phyloP scores from a whole-genome alignment of 2,888 invertebrate species.

The Lasioglossum lativentre region DNA sequence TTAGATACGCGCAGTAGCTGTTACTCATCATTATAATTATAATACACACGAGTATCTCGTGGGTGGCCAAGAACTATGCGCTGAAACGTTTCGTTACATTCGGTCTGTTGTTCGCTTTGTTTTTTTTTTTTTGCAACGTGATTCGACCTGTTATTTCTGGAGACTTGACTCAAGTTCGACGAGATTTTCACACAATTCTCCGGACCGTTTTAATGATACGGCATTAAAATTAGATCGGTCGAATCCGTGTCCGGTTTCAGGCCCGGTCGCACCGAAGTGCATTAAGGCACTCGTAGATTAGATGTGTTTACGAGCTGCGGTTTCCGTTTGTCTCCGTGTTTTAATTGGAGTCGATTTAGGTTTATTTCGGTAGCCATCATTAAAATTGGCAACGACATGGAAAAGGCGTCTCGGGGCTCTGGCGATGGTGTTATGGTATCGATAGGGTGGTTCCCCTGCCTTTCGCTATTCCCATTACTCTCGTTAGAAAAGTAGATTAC shows the following conservation, averaged over 20 bases:
- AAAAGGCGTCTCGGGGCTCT: background rate
- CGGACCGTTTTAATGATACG: conserved; percentile 35
- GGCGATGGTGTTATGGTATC: background rate
- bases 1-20: background rate
- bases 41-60: background rate
- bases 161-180: conserved; percentile 50
- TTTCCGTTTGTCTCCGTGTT: background rate
- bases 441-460: background rate
- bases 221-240: conserved; percentile 56
- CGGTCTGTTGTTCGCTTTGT: conserved; percentile 6
- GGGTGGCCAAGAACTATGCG: conserved; percentile 2
- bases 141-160: conserved; percentile 56
- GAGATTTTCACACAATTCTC: conserved; percentile 36
- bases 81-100: conserved; percentile 13
- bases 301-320: conserved; percentile 4
- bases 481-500: conserved; percentile 7
- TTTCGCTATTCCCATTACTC: background rate
- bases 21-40: conserved; percentile 13
- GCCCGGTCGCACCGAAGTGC: conserved; percentile 17
- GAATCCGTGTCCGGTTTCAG: conserved; percentile 46
- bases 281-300: conserved; percentile 5
- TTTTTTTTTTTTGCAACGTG: background rate
- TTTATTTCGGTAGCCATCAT: conserved; percentile 16
- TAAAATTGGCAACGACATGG: background rate
- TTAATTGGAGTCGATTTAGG: conserved; percentile 22